phyloP scores from a whole-genome alignment of 2,113 vertebrate genomes.

The Thermophis baileyi region DNA sequence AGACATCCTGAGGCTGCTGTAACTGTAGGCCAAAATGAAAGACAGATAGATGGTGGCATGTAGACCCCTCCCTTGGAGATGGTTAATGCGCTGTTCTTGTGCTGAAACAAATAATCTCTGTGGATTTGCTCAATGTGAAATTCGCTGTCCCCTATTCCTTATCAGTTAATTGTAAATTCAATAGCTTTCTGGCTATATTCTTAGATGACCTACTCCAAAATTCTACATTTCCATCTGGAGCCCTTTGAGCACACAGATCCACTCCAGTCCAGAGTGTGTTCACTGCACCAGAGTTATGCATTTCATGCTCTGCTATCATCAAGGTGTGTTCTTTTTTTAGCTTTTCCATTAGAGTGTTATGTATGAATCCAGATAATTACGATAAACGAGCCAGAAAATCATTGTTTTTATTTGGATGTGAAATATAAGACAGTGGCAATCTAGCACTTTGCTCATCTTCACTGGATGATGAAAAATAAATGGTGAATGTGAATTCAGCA shows the following conservation, averaged over 20 bases:
- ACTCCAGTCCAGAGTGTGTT: background rate
- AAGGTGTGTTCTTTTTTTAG: background rate
- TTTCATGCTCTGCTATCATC: background rate
- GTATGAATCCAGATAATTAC: background rate
- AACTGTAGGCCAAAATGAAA: background rate
- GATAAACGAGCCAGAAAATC: background rate
- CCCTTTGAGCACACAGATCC: background rate
- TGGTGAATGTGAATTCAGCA: background rate
- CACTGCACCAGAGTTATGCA: no score
- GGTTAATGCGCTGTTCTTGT: background rate
- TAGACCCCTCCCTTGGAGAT: background rate
- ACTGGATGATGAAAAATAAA: background rate
- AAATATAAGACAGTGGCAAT: background rate
- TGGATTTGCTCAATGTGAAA: background rate
- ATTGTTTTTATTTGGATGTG: background rate
- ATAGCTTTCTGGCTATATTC: background rate
- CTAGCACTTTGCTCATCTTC: background rate
- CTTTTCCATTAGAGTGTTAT: background rate
- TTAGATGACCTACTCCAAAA: background rate
- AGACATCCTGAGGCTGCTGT: background rate
- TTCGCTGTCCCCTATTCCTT: background rate
- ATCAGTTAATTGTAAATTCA: background rate
- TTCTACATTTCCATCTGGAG: background rate
- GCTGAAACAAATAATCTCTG: background rate
- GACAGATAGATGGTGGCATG: background rate